phyloP scores from a whole-genome alignment of 2,797 vertebrate species.

The Hemitrygon akajei region DNA sequence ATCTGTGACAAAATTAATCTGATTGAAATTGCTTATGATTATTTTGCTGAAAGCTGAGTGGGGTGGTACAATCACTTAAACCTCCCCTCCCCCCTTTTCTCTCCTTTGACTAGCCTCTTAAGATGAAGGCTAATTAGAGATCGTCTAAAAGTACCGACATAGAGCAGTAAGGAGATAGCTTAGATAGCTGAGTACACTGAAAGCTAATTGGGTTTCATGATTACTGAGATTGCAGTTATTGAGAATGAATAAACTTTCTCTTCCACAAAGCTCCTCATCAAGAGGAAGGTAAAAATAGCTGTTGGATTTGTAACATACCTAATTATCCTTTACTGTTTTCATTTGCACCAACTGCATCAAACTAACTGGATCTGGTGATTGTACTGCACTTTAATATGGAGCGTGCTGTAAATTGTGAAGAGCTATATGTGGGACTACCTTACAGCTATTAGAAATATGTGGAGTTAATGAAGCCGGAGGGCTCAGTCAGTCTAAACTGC shows the following conservation, averaged over 20 bases:
- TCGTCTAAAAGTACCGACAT: conserved; percentile 70
- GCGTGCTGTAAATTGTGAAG: background rate
- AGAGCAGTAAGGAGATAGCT: conserved; percentile 76
- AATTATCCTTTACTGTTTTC: conserved; percentile 65
- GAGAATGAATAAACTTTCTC: conserved; percentile 94
- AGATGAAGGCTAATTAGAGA: conserved; percentile 96
- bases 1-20: conserved; percentile 94
- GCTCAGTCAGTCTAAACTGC: background rate
- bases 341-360: background rate
- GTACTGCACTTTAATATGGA: conserved; percentile 2
- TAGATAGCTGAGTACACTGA: conserved; percentile 81
- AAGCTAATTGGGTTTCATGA: conserved; percentile 98
- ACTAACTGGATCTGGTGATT: conserved; percentile 27
- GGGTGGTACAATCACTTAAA: conserved; percentile 83
- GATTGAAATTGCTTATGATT: conserved; percentile 96
- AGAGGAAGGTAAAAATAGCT: conserved; percentile 76
- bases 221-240: conserved; percentile 97
- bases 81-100: conserved; percentile 88
- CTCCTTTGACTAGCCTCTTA: conserved; percentile 72
- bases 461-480: background rate
- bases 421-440: background rate
- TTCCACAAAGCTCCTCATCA: conserved; percentile 86
- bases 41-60: conserved; percentile 78
- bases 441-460: background rate
- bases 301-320: conserved; percentile 79